Conservation (phyloP, 2,797 vertebrate genomes). For the Darevskia nairensis region DNA sequence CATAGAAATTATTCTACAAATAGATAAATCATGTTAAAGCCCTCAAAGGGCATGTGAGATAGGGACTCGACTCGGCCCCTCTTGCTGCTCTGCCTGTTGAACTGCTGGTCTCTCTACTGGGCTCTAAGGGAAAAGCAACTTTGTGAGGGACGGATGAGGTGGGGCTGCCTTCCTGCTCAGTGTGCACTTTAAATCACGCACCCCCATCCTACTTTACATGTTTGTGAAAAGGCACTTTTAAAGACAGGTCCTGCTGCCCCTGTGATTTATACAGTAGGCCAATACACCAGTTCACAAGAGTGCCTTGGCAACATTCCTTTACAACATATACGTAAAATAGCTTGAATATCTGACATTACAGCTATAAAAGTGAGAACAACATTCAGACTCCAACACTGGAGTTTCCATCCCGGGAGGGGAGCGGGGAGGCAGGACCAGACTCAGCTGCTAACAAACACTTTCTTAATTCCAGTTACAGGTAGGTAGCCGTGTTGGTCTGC, state of each 20-base stretch:
- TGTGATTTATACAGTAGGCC: background rate
- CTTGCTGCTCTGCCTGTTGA: background rate
- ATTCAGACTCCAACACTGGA: background rate
- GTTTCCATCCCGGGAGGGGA: background rate
- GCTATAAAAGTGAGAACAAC: constrained; percentile 10
- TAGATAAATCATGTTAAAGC: no score
- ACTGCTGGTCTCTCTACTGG: background rate
- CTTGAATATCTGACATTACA: background rate
- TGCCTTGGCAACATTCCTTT: background rate
- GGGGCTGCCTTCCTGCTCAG: background rate
- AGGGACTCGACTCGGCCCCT: background rate
- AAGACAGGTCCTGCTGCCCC: background rate
- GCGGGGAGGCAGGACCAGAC: fast-evolving
- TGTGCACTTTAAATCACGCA: background rate
- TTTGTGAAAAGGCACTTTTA: no score
- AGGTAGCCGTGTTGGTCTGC: no score
- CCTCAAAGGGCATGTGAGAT: background rate
- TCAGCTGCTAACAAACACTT: background rate
- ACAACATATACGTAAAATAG: background rate
- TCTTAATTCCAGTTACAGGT: background rate
- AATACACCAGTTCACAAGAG: background rate
- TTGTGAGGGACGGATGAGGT: background rate
- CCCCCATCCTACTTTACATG: background rate
- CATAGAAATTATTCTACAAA: no score
- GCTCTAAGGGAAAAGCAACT: no score